Evolutionary conservation across 1,140 invertebrate genomes (phyloP).

Genomic region (Euschistus heros): DNA sequence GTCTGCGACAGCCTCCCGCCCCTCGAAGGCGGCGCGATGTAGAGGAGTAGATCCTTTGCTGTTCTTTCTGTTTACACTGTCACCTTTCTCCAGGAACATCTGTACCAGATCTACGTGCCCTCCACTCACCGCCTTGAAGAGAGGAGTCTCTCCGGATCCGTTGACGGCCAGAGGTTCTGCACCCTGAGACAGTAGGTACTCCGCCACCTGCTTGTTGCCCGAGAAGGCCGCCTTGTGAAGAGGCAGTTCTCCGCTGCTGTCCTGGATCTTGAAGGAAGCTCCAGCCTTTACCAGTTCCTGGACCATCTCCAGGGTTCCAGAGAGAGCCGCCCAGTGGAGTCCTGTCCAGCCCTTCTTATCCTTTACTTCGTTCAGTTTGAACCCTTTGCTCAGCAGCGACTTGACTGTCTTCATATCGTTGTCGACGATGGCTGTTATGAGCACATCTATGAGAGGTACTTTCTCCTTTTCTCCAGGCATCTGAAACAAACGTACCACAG

Average conservation of each 20-base stretch:
- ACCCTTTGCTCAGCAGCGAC: background rate
- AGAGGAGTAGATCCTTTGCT: background rate
- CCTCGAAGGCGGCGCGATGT: background rate
- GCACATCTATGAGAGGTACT: background rate
- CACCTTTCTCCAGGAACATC: background rate
- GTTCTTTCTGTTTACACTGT: background rate
- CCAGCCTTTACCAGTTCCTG: background rate
- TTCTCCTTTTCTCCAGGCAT: too few species aligned
- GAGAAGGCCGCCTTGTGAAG: slow-evolving; percentile 5
- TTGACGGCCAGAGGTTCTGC: background rate
- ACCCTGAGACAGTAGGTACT: background rate
- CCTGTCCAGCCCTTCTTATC: background rate
- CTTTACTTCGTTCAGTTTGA: background rate
- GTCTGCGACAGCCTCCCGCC: background rate
- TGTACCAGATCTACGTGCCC: background rate
- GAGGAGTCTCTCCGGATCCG: background rate
- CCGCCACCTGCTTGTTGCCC: background rate
- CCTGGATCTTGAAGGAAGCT: background rate
- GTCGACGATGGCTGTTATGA: background rate
- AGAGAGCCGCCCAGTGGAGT: slow-evolving; percentile 4
- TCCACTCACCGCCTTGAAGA: slow-evolving; percentile 5
- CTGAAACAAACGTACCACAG: too few species aligned
- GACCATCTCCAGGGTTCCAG: background rate
- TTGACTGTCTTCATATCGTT: background rate
- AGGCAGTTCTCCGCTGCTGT: background rate